Base-by-base conservation (phyloP, 2,888 invertebrate genomes). In the Argyresthia goedartella region DNA sequence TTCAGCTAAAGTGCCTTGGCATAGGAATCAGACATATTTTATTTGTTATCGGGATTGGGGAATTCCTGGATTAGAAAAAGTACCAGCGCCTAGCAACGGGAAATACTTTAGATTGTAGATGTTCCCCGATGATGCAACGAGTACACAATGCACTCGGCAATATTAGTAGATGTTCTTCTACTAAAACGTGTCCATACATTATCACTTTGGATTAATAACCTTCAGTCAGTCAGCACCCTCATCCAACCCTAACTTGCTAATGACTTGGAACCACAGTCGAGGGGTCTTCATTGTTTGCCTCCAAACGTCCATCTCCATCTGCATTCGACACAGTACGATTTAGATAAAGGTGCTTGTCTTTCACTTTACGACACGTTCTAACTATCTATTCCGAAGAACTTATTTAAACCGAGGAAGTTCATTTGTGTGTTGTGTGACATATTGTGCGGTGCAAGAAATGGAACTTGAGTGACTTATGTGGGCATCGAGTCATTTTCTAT, bases 1-100 rank as follows among this genome's bases (percentile, higher is more conserved):
- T 82, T 79, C 77, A 76, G 80, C 59, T 25, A 25, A 25, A 25
- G 25, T 25, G 25, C 25, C 25, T 25, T 25, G 25, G 25, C 25
- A 25, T 25, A 57, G 63, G 63, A 25, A 6, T 25, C 2, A 25
- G 25, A 25, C 25, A 25, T 6, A 25, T 25, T 25, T 25, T 25
- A 25, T 25, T 25, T 25, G 25, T 25, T 25, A 25, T 25, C 25
- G 25, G 25, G 25, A 4, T 25, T 25, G 25, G 25, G 25, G 6
- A 25, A 25, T 25, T 4, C 6, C 25, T 25, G 25, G 25, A 25
- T 25, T 2, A 4, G 25, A 2, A 8, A 41, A 13, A 7, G n/a
- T 41, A 13, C 41, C 7, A 6, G 41, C 41, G 6, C n/a, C 11
- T 1, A 25, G 25, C 25, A 25, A 25, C 6, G 25, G 25, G 6